Evolutionary conservation across 2,113 vertebrate genomes (phyloP).

Genomic region (Struthidea cinerea): DNA sequence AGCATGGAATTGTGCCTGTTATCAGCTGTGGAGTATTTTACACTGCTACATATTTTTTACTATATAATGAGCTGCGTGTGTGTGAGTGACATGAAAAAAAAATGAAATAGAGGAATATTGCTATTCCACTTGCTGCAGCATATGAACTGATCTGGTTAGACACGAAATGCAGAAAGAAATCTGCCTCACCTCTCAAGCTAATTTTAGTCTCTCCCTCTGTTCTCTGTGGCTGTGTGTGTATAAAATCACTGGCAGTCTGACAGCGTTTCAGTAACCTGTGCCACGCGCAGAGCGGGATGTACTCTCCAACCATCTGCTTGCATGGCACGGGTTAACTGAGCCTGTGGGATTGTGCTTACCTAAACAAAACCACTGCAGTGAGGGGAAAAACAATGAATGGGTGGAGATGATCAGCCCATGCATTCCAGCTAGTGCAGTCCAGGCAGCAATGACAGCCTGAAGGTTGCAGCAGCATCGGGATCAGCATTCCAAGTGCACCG

Average conservation of each 20-base stretch:
- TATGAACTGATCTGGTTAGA: constrained; percentile 38
- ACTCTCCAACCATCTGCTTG: constrained; percentile 47
- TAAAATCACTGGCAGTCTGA: constrained; percentile 47
- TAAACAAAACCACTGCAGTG: constrained; percentile 70
- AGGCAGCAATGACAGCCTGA: constrained; percentile 63
- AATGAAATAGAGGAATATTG: background rate
- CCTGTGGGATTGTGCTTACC: constrained; percentile 64
- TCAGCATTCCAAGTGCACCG: constrained; percentile 57
- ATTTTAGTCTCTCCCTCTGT: constrained; percentile 62
- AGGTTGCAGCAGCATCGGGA: constrained; percentile 59
- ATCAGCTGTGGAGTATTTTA: background rate
- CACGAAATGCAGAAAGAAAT: constrained; percentile 46
- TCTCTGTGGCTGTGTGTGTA: constrained; percentile 6
- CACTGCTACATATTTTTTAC: background rate
- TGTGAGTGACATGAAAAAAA: background rate
- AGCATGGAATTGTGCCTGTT: background rate
- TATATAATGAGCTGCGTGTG: background rate
- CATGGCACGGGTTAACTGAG: constrained; percentile 66
- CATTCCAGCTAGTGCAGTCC: constrained; percentile 54
- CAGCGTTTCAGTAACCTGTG: constrained; percentile 45
- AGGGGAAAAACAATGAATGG: constrained; percentile 68
- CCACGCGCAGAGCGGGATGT: background rate
- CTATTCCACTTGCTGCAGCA: constrained; percentile 13
- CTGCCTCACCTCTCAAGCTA: constrained; percentile 54
- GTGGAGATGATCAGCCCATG: constrained; percentile 66